Percentiles rank a stretch among this genome's conserved stretches.
Conservation (phyloP, 2,888 invertebrate species). For the Spatulosminthurus flaviceps region DNA sequence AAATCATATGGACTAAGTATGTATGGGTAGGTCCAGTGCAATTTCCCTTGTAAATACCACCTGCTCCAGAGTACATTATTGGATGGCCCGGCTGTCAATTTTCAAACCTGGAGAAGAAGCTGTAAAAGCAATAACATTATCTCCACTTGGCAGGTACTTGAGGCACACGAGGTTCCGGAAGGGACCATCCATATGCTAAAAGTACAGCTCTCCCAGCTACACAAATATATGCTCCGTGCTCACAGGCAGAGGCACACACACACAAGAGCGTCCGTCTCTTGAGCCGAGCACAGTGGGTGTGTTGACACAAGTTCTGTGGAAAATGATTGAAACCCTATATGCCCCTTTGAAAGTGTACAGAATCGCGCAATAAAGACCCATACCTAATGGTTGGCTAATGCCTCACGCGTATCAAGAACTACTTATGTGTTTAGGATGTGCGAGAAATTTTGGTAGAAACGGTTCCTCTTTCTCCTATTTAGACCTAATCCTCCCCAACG, state of each 20-base stretch:
- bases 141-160: constrained; percentile 43
- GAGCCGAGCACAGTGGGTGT: constrained; percentile 23
- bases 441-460: constrained; percentile 30
- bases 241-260: constrained; percentile 15
- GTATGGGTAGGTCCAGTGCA: not conserved
- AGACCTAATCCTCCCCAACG: constrained; percentile 20
- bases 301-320: constrained; percentile 45
- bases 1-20: not conserved
- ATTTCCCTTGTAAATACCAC: constrained; percentile 4
- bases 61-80: not conserved
- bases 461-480: constrained; percentile 34
- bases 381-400: constrained; percentile 1
- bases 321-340: constrained; percentile 47
- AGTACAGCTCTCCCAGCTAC: not conserved
- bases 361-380: too few species aligned
- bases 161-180: constrained; percentile 18
- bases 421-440: not conserved
- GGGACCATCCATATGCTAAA: not conserved
- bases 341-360: not conserved
- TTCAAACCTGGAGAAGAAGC: constrained; percentile 25
- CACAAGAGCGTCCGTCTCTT: constrained; percentile 12
- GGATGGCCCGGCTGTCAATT: constrained; percentile 25
- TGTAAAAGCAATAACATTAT: constrained; percentile 47
- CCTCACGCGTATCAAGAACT: constrained; percentile 7
- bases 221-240: not conserved